A percentile compares a stretch with the other conserved stretches of the same genome.
These are phyloP conservation scores for Drosophila saltans DNA, from an alignment of 1,140 invertebrate genomes.

Conservation along the genomic window DNA sequence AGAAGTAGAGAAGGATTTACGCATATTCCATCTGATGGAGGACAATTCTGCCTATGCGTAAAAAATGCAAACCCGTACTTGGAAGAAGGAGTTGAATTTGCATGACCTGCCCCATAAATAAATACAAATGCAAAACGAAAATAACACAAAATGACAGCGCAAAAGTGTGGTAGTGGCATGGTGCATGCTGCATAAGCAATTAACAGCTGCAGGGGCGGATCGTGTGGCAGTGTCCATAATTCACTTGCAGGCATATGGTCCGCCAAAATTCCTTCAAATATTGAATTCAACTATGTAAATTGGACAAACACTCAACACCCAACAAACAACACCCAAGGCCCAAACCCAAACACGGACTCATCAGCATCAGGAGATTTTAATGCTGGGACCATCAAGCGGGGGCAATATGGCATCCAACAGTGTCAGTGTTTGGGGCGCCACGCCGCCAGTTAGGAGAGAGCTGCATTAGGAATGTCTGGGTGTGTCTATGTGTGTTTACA, in stretches of 20 bases:
- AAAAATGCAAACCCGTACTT: background rate
- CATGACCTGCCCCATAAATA: slow-evolving; percentile 44
- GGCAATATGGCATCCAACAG: slow-evolving; percentile 62
- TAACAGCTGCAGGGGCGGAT: slow-evolving; percentile 54
- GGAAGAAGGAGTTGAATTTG: slow-evolving; percentile 18
- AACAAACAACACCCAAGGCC: background rate
- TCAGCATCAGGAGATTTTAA: slow-evolving; percentile 32
- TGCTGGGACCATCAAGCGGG: slow-evolving; percentile 14
- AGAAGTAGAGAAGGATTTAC: background rate
- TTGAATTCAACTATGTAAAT: slow-evolving; percentile 64
- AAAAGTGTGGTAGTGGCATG: slow-evolving; percentile 30
- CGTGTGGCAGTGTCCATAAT: slow-evolving; percentile 49
- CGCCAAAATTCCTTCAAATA: slow-evolving; percentile 59
- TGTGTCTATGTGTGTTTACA: slow-evolving; percentile 53
- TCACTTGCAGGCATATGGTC: slow-evolving; percentile 49
- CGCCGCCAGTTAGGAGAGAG: slow-evolving; percentile 56
- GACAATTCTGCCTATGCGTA: background rate
- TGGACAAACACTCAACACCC: slow-evolving; percentile 20
- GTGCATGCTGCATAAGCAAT: slow-evolving; percentile 64
- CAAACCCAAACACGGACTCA: background rate
- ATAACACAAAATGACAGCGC: slow-evolving; percentile 60
- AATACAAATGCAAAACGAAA: slow-evolving; percentile 59
- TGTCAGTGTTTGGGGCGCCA: slow-evolving; percentile 54
- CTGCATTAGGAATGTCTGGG: slow-evolving; percentile 41
- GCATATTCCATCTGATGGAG: background rate